A percentile compares a stretch with the other conserved stretches of the same genome.
Conservation (phyloP, 2,113 vertebrate species). For the Orycteropus afer region DNA sequence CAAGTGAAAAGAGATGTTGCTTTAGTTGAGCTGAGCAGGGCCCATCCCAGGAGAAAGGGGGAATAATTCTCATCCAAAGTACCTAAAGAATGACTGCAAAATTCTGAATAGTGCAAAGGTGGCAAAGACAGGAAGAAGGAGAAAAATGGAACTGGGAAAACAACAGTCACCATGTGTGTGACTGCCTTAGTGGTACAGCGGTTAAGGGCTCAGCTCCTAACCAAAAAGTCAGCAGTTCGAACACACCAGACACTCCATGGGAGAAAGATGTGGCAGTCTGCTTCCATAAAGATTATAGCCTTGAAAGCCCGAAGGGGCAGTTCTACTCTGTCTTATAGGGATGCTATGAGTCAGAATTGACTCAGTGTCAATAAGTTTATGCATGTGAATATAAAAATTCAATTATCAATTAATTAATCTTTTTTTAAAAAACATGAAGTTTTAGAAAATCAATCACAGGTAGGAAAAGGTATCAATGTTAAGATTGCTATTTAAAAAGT, state of each 20-base stretch:
- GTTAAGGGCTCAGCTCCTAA: background rate
- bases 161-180: background rate
- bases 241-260: background rate
- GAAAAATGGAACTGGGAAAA: background rate
- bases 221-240: background rate
- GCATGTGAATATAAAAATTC: background rate
- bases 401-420: background rate
- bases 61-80: background rate
- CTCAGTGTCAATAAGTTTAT: background rate
- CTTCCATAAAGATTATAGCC: no score
- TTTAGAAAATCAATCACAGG: background rate
- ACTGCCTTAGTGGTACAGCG: background rate
- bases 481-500: background rate
- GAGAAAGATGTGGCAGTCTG: background rate
- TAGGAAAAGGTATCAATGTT: background rate
- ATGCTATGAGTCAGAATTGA: no score
- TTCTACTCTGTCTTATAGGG: no score
- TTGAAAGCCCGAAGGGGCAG: no score
- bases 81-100: background rate
- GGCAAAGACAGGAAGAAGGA: background rate
- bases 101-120: background rate
- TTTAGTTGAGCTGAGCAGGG: background rate
- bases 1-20: background rate
- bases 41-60: background rate
- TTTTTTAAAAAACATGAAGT: background rate